These are phyloP conservation scores for Cathartes aura DNA, from an alignment of 2,113 vertebrate species.

Conservation along the genomic window DNA sequence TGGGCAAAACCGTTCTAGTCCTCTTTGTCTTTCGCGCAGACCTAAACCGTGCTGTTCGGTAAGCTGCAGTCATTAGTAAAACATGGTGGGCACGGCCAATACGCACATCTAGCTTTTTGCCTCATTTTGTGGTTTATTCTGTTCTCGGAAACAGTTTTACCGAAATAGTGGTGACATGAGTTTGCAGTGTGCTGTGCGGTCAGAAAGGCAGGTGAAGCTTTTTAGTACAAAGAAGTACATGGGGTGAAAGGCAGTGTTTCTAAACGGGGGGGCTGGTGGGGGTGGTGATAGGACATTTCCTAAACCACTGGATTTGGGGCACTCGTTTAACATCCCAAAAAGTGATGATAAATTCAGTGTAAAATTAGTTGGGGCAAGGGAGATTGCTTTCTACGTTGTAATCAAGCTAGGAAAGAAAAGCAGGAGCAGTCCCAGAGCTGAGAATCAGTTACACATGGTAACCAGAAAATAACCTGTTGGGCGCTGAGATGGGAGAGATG, in stretches of 20 bases:
- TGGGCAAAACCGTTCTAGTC: neutral
- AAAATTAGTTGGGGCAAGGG: neutral
- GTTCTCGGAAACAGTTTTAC: rapidly evolving
- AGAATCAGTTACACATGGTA: neutral
- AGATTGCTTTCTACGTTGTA: rapidly evolving
- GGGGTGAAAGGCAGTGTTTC: no score
- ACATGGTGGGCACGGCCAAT: rapidly evolving
- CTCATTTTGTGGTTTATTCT: neutral
- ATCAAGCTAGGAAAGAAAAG: neutral
- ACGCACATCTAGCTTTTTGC: neutral
- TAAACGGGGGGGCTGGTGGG: rapidly evolving
- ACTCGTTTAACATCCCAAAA: neutral
- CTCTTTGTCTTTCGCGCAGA: neutral
- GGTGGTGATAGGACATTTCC: rapidly evolving
- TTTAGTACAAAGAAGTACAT: rapidly evolving
- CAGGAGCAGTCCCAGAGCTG: neutral
- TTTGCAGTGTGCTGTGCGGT: neutral
- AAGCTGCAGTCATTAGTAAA: rapidly evolving
- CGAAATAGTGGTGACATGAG: rapidly evolving
- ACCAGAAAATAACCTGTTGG: neutral
- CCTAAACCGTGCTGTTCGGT: rapidly evolving
- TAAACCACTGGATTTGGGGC: no score
- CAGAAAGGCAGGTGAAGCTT: neutral
- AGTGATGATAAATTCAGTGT: neutral
- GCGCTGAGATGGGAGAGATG: neutral